These are phyloP conservation scores for Pyrocephalus nanus DNA, from an alignment of 2,797 vertebrate genomes.

Conservation along the genomic window DNA sequence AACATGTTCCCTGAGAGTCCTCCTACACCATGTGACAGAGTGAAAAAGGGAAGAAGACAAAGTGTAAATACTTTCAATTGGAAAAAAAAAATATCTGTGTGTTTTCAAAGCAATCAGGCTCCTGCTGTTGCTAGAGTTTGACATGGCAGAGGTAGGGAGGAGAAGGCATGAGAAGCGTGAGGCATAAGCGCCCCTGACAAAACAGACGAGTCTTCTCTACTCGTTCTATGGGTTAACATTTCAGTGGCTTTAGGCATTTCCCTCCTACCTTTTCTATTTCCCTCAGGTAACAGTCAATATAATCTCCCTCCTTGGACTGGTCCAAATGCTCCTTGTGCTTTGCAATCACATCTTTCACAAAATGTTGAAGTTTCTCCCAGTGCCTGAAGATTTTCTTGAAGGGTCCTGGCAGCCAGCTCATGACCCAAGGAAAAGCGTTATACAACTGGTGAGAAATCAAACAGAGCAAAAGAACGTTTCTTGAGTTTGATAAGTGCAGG, in stretches of 20 bases:
- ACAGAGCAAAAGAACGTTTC: background rate
- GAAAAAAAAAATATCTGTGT: background rate
- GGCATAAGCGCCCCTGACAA: background rate
- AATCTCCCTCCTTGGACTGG: conserved; percentile 71
- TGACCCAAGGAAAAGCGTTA: conserved; percentile 75
- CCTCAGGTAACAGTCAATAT: conserved; percentile 82
- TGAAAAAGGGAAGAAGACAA: conserved; percentile 1
- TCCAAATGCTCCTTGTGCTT: conserved; percentile 77
- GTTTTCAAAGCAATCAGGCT: conserved; percentile 3
- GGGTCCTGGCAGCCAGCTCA: conserved; percentile 80
- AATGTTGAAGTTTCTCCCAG: conserved; percentile 69
- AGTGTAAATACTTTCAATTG: conserved; percentile 42
- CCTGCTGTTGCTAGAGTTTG: conserved; percentile 21
- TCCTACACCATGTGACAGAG: background rate
- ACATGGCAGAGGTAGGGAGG: background rate
- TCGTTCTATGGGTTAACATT: background rate
- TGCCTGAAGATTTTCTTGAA: conserved; percentile 71
- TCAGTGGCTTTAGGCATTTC: background rate
- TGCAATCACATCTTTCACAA: conserved; percentile 69
- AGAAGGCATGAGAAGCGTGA: fast-evolving
- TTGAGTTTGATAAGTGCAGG: background rate
- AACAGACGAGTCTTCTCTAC: background rate
- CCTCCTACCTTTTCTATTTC: conserved; percentile 80
- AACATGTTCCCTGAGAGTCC: background rate
- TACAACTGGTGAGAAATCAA: conserved; percentile 68